phyloP scores from a whole-genome alignment of 1,140 invertebrate species.

The Colletes latitarsis region DNA sequence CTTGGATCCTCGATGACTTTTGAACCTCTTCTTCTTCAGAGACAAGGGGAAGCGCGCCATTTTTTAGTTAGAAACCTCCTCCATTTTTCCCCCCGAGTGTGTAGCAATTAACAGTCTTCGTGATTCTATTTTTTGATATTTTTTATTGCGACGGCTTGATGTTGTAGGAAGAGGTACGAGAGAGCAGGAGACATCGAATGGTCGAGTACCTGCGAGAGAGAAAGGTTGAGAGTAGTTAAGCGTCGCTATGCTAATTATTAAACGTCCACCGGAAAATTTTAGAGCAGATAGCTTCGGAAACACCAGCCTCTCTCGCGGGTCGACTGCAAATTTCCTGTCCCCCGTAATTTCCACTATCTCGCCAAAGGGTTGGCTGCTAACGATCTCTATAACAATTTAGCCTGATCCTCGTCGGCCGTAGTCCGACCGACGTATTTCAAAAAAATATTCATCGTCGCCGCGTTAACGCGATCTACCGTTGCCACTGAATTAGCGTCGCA shows the following conservation, averaged over 20 bases:
- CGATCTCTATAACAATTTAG: conserved; percentile 29
- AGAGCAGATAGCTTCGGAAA: conserved; percentile 58
- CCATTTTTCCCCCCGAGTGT: too few relatives aligned
- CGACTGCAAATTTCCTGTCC: conserved; percentile 72
- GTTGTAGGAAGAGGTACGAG: too few relatives aligned
- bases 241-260: too few relatives aligned
- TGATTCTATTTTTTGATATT: too few relatives aligned
- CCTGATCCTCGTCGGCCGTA: background rate
- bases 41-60: too few relatives aligned
- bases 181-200: too few relatives aligned
- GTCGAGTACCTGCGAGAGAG: too few relatives aligned
- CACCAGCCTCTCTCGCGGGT: conserved; percentile 49
- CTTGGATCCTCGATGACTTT: background rate
- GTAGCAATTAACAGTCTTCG: too few relatives aligned
- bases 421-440: background rate
- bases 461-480: background rate
- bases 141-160: too few relatives aligned
- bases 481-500: background rate
- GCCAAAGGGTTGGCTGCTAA: conserved; percentile 10
- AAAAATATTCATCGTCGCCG: background rate
- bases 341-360: conserved; percentile 74
- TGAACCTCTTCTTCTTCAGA: background rate
- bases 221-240: too few relatives aligned
- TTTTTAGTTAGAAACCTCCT: too few relatives aligned
- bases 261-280: background rate